phyloP scores from a whole-genome alignment of 2,797 vertebrate genomes.

The Zenarchopterus dispar region DNA sequence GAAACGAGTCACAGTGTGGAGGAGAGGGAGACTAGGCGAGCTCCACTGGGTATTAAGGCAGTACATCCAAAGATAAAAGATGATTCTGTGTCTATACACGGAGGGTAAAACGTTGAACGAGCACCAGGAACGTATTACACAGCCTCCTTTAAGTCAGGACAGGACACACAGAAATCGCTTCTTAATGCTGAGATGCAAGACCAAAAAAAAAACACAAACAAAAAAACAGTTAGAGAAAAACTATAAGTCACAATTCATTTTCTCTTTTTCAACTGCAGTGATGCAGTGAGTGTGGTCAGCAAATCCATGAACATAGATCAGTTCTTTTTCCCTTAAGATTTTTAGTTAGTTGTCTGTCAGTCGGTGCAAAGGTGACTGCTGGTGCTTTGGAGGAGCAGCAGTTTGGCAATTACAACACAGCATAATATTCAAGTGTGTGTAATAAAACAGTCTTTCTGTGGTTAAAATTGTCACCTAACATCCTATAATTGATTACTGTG shows the following conservation, averaged over 20 bases:
- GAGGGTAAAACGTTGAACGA: constrained; percentile 38
- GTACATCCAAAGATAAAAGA: constrained; percentile 63
- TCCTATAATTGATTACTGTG: constrained; percentile 21
- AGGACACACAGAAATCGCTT: constrained; percentile 24
- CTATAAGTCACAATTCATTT: background rate
- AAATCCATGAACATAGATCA: constrained; percentile 11
- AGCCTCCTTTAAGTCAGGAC: constrained; percentile 10
- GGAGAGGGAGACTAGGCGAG: constrained; percentile 43
- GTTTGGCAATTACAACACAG: constrained; percentile 5
- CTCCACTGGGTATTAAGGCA: constrained; percentile 79
- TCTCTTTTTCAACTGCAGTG: constrained; percentile 6
- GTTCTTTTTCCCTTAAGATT: constrained; percentile 8
- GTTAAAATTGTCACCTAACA: constrained; percentile 2
- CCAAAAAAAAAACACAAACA: background rate
- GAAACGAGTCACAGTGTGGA: constrained; percentile 66
- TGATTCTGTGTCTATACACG: constrained; percentile 52
- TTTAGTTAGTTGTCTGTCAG: constrained; percentile 7
- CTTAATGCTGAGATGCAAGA: constrained; percentile 18
- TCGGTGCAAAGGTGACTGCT: constrained; percentile 46
- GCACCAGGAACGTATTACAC: constrained; percentile 41
- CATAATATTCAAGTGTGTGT: too few relatives aligned
- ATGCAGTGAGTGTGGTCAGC: constrained; percentile 7
- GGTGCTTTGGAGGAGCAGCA: constrained; percentile 47
- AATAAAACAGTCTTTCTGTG: background rate
- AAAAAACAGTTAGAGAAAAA: constrained; percentile 10